A percentile compares a stretch with the other conserved stretches of the same genome.
phyloP scores from a whole-genome alignment of 2,888 invertebrate species.

The Mongoloraphidia duomilia region DNA sequence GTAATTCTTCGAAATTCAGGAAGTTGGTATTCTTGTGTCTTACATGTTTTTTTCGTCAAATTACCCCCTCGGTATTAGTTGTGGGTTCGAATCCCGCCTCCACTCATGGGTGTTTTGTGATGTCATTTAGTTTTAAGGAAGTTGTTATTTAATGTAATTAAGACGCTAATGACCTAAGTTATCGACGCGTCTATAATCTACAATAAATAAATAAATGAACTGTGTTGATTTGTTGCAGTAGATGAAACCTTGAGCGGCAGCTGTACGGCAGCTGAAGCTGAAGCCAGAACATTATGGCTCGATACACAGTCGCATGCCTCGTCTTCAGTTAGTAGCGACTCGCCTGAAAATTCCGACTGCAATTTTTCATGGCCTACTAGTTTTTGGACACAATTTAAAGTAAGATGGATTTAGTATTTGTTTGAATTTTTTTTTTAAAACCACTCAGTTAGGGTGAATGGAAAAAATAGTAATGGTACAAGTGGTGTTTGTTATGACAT shows the following conservation, averaged over 20 bases:
- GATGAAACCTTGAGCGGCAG: slow-evolving; percentile 25
- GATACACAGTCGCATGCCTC: slow-evolving; percentile 56
- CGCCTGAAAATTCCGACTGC: slow-evolving; percentile 39
- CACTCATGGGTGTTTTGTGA: no score
- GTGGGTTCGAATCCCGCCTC: no score
- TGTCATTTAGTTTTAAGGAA: no score
- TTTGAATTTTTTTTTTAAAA: neutral
- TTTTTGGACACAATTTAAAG: slow-evolving; percentile 64
- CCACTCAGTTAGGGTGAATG: no score
- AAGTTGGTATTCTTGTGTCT: no score
- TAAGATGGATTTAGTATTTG: slow-evolving; percentile 18
- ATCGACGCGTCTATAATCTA: no score
- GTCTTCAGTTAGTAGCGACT: slow-evolving; percentile 44
- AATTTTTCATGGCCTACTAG: slow-evolving; percentile 58
- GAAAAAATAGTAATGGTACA: neutral
- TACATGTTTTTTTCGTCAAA: no score
- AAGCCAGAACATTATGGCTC: slow-evolving; percentile 50
- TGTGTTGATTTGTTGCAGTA: slow-evolving; percentile 23
- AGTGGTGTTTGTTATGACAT: neutral
- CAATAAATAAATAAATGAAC: no score
- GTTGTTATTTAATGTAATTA: no score
- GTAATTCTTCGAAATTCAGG: no score
- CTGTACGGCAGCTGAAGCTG: slow-evolving; percentile 34
- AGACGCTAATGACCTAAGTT: no score
- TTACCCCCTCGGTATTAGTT: no score